Conservation (phyloP, 2,797 vertebrate species). For the Malurus leucopterus region DNA sequence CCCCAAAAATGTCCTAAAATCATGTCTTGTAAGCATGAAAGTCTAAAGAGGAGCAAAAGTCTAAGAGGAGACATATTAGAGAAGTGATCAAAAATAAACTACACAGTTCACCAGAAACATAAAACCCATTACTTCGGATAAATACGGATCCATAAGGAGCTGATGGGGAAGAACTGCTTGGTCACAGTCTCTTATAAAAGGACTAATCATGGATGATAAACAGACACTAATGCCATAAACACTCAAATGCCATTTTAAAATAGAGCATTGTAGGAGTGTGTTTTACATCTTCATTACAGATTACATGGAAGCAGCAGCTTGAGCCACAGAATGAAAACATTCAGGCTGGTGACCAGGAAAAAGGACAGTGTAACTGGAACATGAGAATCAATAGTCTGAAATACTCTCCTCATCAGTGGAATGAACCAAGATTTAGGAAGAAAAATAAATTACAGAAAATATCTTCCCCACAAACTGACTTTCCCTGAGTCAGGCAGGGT, state of each 20-base stretch:
- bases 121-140: not conserved
- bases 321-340: not conserved
- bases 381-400: not conserved
- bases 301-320: not conserved
- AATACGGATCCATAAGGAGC: not conserved
- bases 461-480: not conserved
- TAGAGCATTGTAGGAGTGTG: not conserved
- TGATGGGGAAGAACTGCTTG: not conserved
- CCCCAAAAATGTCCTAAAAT: not conserved
- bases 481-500: not conserved
- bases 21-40: not conserved
- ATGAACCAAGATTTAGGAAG: not conserved
- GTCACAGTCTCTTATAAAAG: not conserved
- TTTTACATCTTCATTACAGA: not conserved
- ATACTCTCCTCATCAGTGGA: not conserved
- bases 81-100: not conserved
- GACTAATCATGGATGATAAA: not conserved
- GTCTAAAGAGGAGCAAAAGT: not conserved
- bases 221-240: not conserved
- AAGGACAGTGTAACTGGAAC: not conserved
- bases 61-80: too few relatives aligned
- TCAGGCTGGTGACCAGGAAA: not conserved
- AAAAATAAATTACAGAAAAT: not conserved
- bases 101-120: not conserved
- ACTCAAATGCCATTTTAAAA: rapidly evolving